Evolutionary conservation across 1,140 invertebrate species (phyloP).

Genomic region (Hylaeus volcanicus): DNA sequence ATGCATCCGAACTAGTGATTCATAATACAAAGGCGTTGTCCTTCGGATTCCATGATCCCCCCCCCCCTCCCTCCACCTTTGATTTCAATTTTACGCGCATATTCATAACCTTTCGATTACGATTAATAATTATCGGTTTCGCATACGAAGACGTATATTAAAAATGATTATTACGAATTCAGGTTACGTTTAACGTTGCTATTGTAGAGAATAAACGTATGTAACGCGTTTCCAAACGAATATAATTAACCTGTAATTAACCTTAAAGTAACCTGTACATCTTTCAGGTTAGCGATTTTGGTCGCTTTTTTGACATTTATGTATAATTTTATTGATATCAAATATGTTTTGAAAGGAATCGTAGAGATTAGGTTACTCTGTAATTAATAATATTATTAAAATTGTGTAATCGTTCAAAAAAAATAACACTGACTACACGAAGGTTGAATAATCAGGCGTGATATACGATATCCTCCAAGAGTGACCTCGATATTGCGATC

Average conservation of each 20-base stretch:
- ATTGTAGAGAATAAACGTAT: background rate
- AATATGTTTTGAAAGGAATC: background rate
- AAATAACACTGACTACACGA: background rate
- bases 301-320: background rate
- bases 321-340: background rate
- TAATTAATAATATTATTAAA: background rate
- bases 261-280: no score
- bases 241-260: no score
- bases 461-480: background rate
- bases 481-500: background rate
- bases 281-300: background rate
- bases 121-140: background rate
- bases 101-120: background rate
- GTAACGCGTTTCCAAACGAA: background rate
- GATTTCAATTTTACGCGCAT: conserved; percentile 12
- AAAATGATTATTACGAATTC: no score
- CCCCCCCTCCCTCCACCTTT: background rate
- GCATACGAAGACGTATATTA: background rate
- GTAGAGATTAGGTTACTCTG: background rate
- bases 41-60: background rate
- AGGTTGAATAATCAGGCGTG: background rate
- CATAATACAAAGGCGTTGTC: conserved; percentile 43
- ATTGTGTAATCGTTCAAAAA: background rate
- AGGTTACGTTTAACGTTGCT: no score
- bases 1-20: conserved; percentile 29